Evolutionary conservation across 2,888 invertebrate species (phyloP), one percentile per base, ranked within the genome.

Genomic region (Caenorhabditis japonica): DNA sequence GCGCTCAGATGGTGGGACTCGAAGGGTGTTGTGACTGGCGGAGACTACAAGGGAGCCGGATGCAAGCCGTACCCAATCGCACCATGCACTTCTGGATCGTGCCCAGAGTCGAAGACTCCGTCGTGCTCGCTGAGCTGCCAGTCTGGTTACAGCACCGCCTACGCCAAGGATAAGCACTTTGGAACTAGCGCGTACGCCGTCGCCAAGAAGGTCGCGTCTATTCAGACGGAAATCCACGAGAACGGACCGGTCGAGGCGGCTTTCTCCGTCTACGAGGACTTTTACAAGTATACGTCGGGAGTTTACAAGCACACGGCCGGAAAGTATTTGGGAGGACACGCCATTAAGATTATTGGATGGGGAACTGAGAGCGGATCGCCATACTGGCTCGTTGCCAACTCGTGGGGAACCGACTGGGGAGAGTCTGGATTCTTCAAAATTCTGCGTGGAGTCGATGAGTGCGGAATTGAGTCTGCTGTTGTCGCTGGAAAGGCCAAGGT

Each of bases 41-140:
- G 95, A 0, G 90, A 91, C 64, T 77, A 52, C 60, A 49, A 43
- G 2, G 74, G 70, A 25, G 27, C 90, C 91, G 95, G 95, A 8
- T 95, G 95, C 89, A 91, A 91, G 78, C 94, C 95, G 0, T 95
- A 95, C 88, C 91, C 91, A 85, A 92, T 95, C 75, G 89, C 91
- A 4, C 93, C 94, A 0, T 95, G 95, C 88, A 94, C 94, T 87
- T 94, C 95, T 88, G 94, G 95, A 88, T 92, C 92, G 56, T 94
- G 94, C 2, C 51, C 90, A 0, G 91, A 90, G 58, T 52, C 56
- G 52, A 17, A 78, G 52, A 95, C 95, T 0, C 95, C 95, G 0
- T 91, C 91, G 88, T 95, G 95, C 87, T 81, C 89, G 43, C 91
- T 91, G 74, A 85, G 88, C 13, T 94, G 94, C 85, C 91, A 75